These are phyloP conservation scores for Crotophaga sulcirostris DNA, from an alignment of 2,113 vertebrate genomes.

Conservation along the genomic window DNA sequence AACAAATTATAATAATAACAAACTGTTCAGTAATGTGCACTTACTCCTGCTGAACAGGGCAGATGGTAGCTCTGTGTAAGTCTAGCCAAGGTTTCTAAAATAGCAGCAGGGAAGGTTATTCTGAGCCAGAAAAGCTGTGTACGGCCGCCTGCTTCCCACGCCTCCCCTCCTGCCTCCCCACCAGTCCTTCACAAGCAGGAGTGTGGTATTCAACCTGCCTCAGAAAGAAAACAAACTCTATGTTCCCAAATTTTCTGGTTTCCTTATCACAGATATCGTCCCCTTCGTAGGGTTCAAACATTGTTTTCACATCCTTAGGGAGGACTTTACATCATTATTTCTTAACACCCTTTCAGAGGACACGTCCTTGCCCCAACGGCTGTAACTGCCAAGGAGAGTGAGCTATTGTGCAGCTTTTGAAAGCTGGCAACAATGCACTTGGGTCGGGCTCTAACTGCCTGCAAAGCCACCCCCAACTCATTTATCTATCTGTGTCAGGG, in stretches of 20 bases:
- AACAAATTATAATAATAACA: background rate
- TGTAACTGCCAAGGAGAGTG: background rate
- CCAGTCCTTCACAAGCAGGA: background rate
- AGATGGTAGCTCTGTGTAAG: background rate
- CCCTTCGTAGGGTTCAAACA: background rate
- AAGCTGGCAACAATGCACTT: background rate
- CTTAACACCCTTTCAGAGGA: background rate
- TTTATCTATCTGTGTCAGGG: background rate
- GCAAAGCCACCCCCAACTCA: background rate
- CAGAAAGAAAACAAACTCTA: background rate
- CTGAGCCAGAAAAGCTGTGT: background rate
- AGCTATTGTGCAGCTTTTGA: constrained; percentile 6
- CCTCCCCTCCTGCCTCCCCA: background rate
- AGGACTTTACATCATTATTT: background rate
- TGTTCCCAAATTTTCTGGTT: background rate
- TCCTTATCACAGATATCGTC: background rate
- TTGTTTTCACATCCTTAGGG: background rate
- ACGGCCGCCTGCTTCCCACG: background rate
- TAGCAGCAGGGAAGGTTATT: background rate
- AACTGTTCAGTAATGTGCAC: background rate
- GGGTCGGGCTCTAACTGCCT: background rate
- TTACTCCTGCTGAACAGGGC: background rate
- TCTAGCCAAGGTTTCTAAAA: background rate
- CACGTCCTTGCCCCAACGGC: constrained; percentile 15
- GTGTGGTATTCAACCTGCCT: background rate